These are phyloP conservation scores for Trachelipus rathkii DNA, from an alignment of 1,140 invertebrate genomes.

Conservation along the genomic window DNA sequence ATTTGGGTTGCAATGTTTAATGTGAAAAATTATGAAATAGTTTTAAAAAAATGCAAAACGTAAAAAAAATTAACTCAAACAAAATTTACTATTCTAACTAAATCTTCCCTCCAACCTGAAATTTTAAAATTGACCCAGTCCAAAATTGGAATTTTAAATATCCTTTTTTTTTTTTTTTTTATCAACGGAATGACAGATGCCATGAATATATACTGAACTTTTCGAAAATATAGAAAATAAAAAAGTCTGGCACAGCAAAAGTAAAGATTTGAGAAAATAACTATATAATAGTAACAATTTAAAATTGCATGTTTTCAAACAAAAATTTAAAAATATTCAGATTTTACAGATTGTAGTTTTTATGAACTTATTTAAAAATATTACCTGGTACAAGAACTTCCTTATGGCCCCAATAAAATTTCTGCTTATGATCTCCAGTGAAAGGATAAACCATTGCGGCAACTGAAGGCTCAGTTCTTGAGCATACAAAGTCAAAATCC, in stretches of 20 bases:
- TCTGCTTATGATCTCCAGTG: slow-evolving; percentile 97
- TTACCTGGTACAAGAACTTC: slow-evolving; percentile 82
- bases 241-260: not conserved
- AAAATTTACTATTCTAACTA: too few relatives aligned
- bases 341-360: not conserved
- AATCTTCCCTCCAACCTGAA: too few relatives aligned
- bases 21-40: too few relatives aligned
- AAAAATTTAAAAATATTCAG: slow-evolving; percentile 26
- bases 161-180: too few relatives aligned
- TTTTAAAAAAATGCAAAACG: too few relatives aligned
- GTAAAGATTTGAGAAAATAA: not conserved
- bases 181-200: too few relatives aligned
- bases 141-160: too few relatives aligned
- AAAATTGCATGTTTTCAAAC: not conserved
- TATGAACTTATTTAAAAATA: not conserved
- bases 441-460: slow-evolving; percentile 97
- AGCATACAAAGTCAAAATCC: slow-evolving; percentile 98
- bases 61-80: too few relatives aligned
- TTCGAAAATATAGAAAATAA: too few relatives aligned
- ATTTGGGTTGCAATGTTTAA: too few relatives aligned
- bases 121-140: too few relatives aligned
- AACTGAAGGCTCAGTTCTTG: slow-evolving; percentile 64
- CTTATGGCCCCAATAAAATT: slow-evolving; percentile 99
- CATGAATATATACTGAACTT: too few relatives aligned
- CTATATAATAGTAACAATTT: not conserved